Base-by-base conservation (phyloP, 2,113 vertebrate genomes). In the Sprattus sprattus region DNA sequence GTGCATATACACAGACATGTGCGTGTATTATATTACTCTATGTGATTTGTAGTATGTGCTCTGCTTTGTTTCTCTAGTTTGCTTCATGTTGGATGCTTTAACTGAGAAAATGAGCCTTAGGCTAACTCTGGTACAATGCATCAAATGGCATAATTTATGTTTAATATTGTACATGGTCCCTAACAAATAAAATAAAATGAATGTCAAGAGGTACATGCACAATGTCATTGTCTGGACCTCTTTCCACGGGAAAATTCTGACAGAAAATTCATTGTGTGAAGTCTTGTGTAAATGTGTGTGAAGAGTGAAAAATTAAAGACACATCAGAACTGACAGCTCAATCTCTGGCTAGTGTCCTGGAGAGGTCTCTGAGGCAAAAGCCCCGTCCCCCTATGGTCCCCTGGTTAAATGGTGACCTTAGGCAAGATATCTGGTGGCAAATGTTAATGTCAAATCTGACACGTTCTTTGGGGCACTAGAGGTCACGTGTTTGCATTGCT, bases 361-460 rank as follows among this genome's bases (percentile, higher is more conserved):
- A 88, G 87, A 82, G 39, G 20, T 75, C 50, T 87, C n/a, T 81
- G 50, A 83, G 82, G 81, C 82, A 86, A 87, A 83, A 32, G 44
- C 82, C 82, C 13, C 25, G 71, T 39, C 28, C 71, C 71, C 32
- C 28, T 32, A 78, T 78, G 71, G 11, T 78, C 71, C 81, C 84
- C 81, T 49, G 49, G 83, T 88, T 91, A 89, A 89, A 88, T 89
- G 88, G 32, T 88, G 85, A 86, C 88, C 87, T 85, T 83, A 88
- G 87, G 87, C 87, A 87, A 83, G 47, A 84, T 89, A 87, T 85
- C 90, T 89, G 46, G 81, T 87, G 88, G 89, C 89, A 88, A 84
- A 87, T 60, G 85, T 89, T 91, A 91, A 85, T 83, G 84, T 86
- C 86, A 88, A 85, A 88, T 82, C 44, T 88, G 85, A 88, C 87